These are phyloP conservation scores for Sebastes taczanowskii DNA, from an alignment of 2,797 vertebrate genomes.

Conservation along the genomic window DNA sequence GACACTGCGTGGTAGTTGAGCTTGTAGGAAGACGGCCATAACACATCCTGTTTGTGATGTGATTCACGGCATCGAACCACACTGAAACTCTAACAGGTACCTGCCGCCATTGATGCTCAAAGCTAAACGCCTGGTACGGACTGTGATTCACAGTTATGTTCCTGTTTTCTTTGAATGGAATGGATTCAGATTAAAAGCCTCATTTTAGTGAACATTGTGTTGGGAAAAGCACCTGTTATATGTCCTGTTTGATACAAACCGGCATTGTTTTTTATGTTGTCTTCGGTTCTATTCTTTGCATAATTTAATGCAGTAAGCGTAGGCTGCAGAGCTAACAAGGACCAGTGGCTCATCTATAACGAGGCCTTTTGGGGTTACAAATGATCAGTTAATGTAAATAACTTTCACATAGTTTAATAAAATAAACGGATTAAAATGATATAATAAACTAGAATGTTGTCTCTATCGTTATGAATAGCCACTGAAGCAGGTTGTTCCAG, in stretches of 20 bases:
- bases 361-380: not conserved
- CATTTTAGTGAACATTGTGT: not conserved
- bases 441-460: not conserved
- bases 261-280: not conserved
- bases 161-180: not conserved
- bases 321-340: not conserved
- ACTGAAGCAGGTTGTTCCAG: not conserved
- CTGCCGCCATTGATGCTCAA: not conserved
- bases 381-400: not conserved
- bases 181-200: not conserved
- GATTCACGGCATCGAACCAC: not conserved
- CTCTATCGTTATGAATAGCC: not conserved
- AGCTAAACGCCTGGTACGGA: no score
- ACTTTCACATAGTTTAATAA: not conserved
- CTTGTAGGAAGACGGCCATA: not conserved
- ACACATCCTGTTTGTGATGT: not conserved
- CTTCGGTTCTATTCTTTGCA: not conserved
- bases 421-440: not conserved
- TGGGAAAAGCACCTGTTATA: not conserved
- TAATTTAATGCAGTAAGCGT: constrained; percentile 10
- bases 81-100: not conserved
- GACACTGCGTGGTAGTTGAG: not conserved
- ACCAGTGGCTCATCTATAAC: not conserved
- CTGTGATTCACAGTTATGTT: not conserved
- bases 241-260: not conserved